Base-by-base conservation (phyloP, 2,797 vertebrate genomes). In the Myotis vivesi region DNA sequence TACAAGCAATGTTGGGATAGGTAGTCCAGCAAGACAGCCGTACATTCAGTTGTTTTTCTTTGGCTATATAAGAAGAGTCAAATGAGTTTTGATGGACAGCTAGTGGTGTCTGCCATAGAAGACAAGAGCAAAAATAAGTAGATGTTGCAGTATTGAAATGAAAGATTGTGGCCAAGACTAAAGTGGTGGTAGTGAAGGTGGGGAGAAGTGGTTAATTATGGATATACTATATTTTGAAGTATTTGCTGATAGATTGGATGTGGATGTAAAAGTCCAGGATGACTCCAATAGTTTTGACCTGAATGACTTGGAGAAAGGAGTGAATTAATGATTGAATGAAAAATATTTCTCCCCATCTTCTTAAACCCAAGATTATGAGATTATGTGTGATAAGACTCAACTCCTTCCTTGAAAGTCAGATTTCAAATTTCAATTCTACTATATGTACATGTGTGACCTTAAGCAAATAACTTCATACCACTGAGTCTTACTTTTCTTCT, bases 401-500 rank as follows among this genome's bases (percentile, higher is more conserved):
- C 19, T 84, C 77, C 33, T 62, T 84, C 62, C 57, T 64, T 64
- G 44, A 92, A 88, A 94, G 3, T 6, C 64, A 23, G 33, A 72
- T 94, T 96, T 83, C 16, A 89, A 83, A 49, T 64, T 80, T 76
- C 51, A 87, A 6, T 83, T 83, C 30, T 66, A 86, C 36, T 75
- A 17, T 77, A 90, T 85, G 33, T 92, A 80, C n/a, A 36, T 89
- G 30, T 64, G 10, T 87, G 25, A 53, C 20, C 20, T 83, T 87
- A 83, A 91, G 46, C 6, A 94, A 93, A 73, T 80, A 2, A 59
- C 62, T 94, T 95, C 55, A 81, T 83, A 75, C 38, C n/a, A 93
- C 12, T 49, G 20, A 41, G 38, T 75, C n/a, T 95, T 92, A 66
- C 8, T 64, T 94, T 80, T 30, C 3, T 91, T 68, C 22, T 75